Base-by-base conservation (phyloP, 2,113 vertebrate species). In the Ptilonorhynchus violaceus region DNA sequence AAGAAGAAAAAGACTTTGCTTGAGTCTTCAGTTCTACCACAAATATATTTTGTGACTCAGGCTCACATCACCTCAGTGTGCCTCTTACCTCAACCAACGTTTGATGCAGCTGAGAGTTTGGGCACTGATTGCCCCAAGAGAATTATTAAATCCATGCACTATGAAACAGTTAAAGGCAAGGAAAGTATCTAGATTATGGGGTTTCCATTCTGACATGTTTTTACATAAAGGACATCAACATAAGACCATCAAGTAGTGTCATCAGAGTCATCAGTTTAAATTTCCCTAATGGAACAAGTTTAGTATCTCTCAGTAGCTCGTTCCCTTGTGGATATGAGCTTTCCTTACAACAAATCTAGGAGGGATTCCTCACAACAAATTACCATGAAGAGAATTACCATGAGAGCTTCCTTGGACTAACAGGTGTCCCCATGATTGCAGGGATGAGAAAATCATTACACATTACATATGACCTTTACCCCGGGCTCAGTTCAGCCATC, bases 261-360 rank as follows among this genome's bases (percentile, higher is more conserved):
- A n/a, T 35, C 53, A 66, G 60, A 62, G 21, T 55, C 11, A 25
- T 1, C 8, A 27, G 7, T 13, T 60, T n/a, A 73, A 35, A 67
- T 62, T 69, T 90, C 35, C 49, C 77, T 23, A 53, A 37, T 2
- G 5, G 28, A 66, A 46, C 0, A 0, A 35, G 5, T 62, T 73
- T 11, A 31, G 1, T 10, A 7, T 5, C 12, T 79, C 23, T 63
- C 7, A 35, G 27, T 35, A 69, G 3, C 47, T 78, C 17, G 64
- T 5, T 39, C 9, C 2, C 7, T 76, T 66, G 7, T 18, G 10
- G 22, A 27, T 2, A 8, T 0, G 1, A 60, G 30, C 1, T 33
- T 44, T 30, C 42, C 42, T 15, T 42, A 42, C 42, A 42, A 42
- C 42, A 42, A 42, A 42, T 42, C 11, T 16, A 33, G 27, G 30